Evolutionary conservation across 2,888 invertebrate genomes (phyloP).

Genomic region (Agriotes lineatus): DNA sequence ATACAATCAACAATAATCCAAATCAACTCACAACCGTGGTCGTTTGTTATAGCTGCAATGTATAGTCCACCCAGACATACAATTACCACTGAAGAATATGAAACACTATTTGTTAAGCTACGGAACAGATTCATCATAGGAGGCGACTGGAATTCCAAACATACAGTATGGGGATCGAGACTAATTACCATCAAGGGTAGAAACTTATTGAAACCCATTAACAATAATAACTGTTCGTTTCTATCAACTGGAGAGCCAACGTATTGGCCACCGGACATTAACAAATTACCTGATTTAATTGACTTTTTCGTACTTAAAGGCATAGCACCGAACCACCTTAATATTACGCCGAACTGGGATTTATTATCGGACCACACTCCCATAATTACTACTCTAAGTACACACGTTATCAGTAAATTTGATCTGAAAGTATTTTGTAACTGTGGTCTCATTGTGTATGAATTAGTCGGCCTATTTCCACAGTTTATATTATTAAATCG

Average conservation of each 20-base stretch:
- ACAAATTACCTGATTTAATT: neutral
- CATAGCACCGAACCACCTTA: neutral
- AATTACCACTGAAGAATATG: no score
- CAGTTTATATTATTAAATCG: no score
- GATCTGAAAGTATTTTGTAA: no score
- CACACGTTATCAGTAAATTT: neutral
- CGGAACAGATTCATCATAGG: neutral
- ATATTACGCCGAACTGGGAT: neutral
- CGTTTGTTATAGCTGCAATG: no score
- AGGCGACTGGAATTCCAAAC: no score
- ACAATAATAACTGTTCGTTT: neutral
- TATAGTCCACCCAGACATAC: no score
- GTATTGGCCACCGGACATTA: neutral
- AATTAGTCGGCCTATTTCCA: no score
- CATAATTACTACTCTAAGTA: neutral
- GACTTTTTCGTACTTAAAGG: constrained; percentile 6
- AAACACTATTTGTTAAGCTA: no score
- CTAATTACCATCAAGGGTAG: neutral
- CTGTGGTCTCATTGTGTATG: no score
- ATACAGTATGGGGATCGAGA: neutral
- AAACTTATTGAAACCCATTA: neutral
- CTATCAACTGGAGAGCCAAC: neutral
- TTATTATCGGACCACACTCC: neutral
- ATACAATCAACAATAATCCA: no score
- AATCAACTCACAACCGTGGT: no score